These are phyloP conservation scores for Chaetodon trifasciatus DNA, from an alignment of 2,797 vertebrate species.

Conservation along the genomic window DNA sequence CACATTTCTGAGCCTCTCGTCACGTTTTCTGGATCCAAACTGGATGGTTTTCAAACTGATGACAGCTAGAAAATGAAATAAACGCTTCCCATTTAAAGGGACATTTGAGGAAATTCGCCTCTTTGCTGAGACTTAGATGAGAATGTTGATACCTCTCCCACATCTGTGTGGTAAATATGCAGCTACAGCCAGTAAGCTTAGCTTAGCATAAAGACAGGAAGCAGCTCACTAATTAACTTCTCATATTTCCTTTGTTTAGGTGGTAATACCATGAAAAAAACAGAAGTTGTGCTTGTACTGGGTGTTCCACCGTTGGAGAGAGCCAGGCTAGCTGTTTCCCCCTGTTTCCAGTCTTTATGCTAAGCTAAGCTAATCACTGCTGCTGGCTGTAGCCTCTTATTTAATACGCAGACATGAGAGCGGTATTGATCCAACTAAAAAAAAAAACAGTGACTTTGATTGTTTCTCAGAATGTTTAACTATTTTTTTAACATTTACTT, in stretches of 20 bases:
- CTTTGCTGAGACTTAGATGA: background rate
- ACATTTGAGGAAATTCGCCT: background rate
- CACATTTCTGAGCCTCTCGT: background rate
- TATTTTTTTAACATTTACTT: background rate
- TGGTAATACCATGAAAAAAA: background rate
- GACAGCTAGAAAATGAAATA: background rate
- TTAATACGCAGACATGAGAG: background rate
- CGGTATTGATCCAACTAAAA: background rate
- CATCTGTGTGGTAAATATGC: background rate
- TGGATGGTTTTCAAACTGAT: background rate
- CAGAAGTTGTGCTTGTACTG: background rate
- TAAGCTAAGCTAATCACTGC: background rate
- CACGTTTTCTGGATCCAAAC: background rate
- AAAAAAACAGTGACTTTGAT: no score
- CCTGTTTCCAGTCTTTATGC: background rate
- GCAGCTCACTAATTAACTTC: background rate
- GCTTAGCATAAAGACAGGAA: background rate
- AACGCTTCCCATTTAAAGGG: background rate
- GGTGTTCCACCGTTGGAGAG: background rate
- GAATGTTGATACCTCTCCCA: background rate
- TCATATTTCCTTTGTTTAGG: background rate
- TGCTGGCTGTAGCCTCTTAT: background rate
- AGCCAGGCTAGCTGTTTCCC: background rate
- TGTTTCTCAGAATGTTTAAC: background rate
- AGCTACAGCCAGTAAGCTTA: no score